These are phyloP conservation scores for Polymixis flavicincta DNA, from an alignment of 2,888 invertebrate species.

Conservation along the genomic window DNA sequence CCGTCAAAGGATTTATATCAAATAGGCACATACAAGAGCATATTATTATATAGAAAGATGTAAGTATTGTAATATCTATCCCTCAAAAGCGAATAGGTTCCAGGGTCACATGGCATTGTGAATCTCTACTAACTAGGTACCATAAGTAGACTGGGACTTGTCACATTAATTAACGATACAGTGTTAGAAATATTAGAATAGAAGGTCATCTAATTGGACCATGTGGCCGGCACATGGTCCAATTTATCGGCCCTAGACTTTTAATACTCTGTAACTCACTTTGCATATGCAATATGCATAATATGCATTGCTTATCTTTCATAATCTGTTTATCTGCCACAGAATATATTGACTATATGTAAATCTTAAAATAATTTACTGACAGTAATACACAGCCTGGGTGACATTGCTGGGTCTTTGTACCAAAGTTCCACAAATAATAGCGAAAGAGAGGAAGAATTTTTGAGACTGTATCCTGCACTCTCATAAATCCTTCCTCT, in stretches of 20 bases:
- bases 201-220: constrained; percentile 27
- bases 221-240: background rate
- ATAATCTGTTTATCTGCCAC: background rate
- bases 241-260: background rate
- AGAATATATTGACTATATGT: background rate
- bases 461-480: no score
- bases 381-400: background rate
- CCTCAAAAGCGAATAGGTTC: background rate
- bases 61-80: background rate
- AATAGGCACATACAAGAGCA: background rate
- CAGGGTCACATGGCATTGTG: background rate
- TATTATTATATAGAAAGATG: background rate
- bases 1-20: no score
- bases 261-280: background rate
- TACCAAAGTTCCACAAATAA: background rate
- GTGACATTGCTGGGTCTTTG: background rate
- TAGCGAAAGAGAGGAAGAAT: background rate
- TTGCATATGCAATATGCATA: no score
- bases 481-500: no score
- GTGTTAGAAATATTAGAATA: constrained; percentile 17
- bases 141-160: background rate
- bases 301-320: background rate
- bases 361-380: no score
- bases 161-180: constrained; percentile 10
- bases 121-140: background rate